Percentiles rank a stretch among this genome's conserved stretches.
These are phyloP conservation scores for Pinctada fucata DNA, from an alignment of 2,888 invertebrate species.

Conservation along the genomic window DNA sequence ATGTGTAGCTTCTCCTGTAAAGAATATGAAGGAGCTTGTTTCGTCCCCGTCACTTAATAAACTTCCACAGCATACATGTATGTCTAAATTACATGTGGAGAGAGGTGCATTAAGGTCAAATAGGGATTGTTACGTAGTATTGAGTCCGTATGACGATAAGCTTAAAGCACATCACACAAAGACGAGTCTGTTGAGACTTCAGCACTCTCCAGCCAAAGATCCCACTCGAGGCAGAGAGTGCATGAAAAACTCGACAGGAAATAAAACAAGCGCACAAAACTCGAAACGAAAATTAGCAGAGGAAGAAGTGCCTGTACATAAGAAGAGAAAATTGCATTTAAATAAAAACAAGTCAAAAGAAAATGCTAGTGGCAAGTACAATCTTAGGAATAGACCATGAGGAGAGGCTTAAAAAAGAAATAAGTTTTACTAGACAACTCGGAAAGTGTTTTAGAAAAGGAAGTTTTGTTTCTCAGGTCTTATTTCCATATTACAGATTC, in stretches of 20 bases:
- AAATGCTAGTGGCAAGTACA: slow-evolving; percentile 34
- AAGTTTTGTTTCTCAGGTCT: too few species aligned
- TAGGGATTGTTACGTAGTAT: slow-evolving; percentile 57
- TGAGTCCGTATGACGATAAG: slow-evolving; percentile 56
- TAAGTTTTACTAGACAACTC: too few species aligned
- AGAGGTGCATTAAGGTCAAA: neutral
- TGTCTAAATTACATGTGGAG: slow-evolving; percentile 1
- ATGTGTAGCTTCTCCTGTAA: too few species aligned
- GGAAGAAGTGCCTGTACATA: slow-evolving; percentile 30
- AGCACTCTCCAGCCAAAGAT: slow-evolving; percentile 56
- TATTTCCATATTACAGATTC: too few species aligned
- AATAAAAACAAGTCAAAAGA: neutral
- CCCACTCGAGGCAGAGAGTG: slow-evolving; percentile 50
- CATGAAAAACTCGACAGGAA: slow-evolving; percentile 27
- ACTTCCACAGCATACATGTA: neutral
- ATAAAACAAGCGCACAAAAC: slow-evolving; percentile 6
- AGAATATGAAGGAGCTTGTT: too few species aligned
- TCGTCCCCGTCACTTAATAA: neutral
- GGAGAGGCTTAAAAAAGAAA: too few species aligned
- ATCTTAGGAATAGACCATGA: slow-evolving; percentile 44
- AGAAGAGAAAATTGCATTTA: slow-evolving; percentile 20
- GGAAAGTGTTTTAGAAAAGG: too few species aligned
- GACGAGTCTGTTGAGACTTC: slow-evolving; percentile 64
- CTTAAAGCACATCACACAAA: slow-evolving; percentile 60
- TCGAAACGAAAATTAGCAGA: slow-evolving; percentile 50